Conservation (phyloP, 2,113 vertebrate genomes). For the Calyptommatus sinebrachiatus region DNA sequence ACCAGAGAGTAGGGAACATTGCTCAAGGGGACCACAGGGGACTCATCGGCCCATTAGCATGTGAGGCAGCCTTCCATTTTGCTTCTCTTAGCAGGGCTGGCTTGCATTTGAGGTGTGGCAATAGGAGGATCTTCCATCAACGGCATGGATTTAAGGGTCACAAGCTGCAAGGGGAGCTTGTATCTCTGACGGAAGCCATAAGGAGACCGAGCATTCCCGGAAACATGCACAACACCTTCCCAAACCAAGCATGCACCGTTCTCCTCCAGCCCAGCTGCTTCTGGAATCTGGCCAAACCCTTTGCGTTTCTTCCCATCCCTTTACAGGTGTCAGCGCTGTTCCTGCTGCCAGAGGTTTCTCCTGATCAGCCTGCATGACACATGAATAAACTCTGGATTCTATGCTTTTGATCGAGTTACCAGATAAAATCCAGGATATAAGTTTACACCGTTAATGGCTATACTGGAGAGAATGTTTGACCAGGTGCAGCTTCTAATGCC, state of each 20-base stretch:
- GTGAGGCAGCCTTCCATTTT: rapidly evolving
- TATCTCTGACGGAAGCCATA: too few species aligned
- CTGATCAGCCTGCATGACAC: background rate
- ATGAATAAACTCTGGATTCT: background rate
- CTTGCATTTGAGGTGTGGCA: too few species aligned
- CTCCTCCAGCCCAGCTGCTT: background rate
- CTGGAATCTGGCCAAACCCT: background rate
- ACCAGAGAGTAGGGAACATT: background rate
- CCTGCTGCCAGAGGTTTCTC: too few species aligned
- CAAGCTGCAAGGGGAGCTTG: too few species aligned
- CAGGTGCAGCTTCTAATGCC: too few species aligned
- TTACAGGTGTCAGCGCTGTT: background rate
- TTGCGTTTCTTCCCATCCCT: rapidly evolving
- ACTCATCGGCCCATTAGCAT: rapidly evolving
- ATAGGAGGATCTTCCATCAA: background rate
- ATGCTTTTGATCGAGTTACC: background rate
- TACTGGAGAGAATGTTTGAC: too few species aligned
- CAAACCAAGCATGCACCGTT: rapidly evolving
- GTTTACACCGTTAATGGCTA: too few species aligned
- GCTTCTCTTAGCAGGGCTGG: background rate
- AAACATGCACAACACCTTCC: background rate
- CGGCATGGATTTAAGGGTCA: rapidly evolving
- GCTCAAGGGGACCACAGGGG: background rate
- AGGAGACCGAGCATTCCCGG: too few species aligned
- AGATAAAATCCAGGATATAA: too few species aligned